A percentile compares a stretch with the other conserved stretches of the same genome.
These are phyloP conservation scores for Laothoe populi DNA, from an alignment of 2,888 invertebrate species.

Conservation along the genomic window DNA sequence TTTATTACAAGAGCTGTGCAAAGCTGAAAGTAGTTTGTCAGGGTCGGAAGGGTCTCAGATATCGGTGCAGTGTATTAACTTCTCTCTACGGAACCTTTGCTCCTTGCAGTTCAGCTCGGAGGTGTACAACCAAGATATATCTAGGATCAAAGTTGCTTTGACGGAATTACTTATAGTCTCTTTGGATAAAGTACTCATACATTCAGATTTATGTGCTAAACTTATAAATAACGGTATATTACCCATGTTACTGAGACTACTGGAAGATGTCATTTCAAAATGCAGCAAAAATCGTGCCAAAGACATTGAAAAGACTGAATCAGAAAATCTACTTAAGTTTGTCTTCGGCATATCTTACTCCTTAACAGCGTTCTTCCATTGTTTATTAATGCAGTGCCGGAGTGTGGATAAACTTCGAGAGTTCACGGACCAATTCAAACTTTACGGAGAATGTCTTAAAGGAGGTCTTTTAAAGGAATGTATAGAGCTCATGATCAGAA, in stretches of 20 bases:
- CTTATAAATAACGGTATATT: slow-evolving; percentile 85
- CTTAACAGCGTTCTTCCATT: slow-evolving; percentile 85
- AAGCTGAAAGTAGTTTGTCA: slow-evolving; percentile 78
- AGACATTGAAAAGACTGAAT: slow-evolving; percentile 66
- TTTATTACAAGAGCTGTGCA: slow-evolving; percentile 81
- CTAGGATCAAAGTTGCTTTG: slow-evolving; percentile 81
- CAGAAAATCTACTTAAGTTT: slow-evolving; percentile 82
- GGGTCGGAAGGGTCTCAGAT: slow-evolving; percentile 82
- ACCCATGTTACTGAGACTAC: slow-evolving; percentile 85
- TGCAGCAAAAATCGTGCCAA: slow-evolving; percentile 58
- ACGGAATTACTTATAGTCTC: slow-evolving; percentile 85
- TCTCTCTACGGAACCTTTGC: slow-evolving; percentile 85
- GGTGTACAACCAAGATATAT: slow-evolving; percentile 67
- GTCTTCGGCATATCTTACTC: slow-evolving; percentile 86
- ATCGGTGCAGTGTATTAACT: slow-evolving; percentile 85
- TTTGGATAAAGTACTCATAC: slow-evolving; percentile 81
- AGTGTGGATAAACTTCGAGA: slow-evolving; percentile 80
- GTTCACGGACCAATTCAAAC: slow-evolving; percentile 85
- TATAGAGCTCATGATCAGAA: slow-evolving; percentile 80
- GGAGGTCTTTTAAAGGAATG: slow-evolving; percentile 84
- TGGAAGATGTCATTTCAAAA: slow-evolving; percentile 83
- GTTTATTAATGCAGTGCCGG: slow-evolving; percentile 83
- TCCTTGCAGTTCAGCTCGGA: slow-evolving; percentile 85
- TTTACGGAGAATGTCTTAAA: slow-evolving; percentile 85
- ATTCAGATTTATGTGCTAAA: slow-evolving; percentile 82